Conservation (phyloP, 2,797 vertebrate species). For the Euphonia xanthogaster region DNA sequence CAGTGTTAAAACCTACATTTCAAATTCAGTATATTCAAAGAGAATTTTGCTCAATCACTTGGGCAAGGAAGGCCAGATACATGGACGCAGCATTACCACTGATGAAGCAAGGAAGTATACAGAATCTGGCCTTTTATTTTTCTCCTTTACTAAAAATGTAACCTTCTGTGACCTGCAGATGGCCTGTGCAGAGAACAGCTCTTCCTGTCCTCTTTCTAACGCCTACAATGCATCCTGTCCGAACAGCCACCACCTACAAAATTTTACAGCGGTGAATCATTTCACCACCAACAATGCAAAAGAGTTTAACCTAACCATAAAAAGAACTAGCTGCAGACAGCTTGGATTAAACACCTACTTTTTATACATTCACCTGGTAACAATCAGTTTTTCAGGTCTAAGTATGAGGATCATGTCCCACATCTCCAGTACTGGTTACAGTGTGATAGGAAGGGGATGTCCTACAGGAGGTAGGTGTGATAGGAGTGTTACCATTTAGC, state of each 20-base stretch:
- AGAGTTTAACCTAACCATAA: conserved; percentile 28
- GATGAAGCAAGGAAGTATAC: neutral
- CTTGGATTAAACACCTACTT: neutral
- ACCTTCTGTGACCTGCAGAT: conserved; percentile 72
- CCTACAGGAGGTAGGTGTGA: neutral
- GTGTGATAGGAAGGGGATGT: neutral
- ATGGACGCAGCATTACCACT: neutral
- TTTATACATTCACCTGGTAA: neutral
- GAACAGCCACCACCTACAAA: conserved; percentile 73
- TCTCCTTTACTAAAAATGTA: conserved; percentile 67
- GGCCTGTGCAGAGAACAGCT: conserved; percentile 66
- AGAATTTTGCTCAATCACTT: neutral
- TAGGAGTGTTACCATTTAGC: neutral
- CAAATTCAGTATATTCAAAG: neutral
- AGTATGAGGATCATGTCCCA: neutral
- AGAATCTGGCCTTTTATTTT: conserved; percentile 44
- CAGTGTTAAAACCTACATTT: neutral
- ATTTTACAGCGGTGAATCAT: conserved; percentile 75
- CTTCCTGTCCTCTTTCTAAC: conserved; percentile 74
- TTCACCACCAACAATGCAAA: conserved; percentile 62
- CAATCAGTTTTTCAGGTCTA: neutral
- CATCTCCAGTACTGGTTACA: neutral
- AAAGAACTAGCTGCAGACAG: neutral
- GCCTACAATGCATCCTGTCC: conserved; percentile 76
- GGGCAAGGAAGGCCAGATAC: neutral